A percentile compares a stretch with the other conserved stretches of the same genome.
Conservation (phyloP, 2,888 invertebrate genomes). For the Thecophora atra region DNA sequence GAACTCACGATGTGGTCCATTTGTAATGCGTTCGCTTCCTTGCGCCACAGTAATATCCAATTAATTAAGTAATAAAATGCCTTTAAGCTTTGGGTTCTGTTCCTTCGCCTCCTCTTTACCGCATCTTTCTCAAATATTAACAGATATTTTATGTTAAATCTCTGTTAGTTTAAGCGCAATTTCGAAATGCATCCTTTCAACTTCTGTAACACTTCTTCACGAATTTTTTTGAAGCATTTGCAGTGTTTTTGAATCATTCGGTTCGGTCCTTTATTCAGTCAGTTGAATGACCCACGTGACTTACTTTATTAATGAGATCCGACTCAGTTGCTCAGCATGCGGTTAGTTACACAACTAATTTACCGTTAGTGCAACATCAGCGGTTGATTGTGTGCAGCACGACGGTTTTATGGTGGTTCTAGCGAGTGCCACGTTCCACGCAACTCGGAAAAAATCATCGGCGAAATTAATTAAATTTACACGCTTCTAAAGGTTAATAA, state of each 20-base stretch:
- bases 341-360: conserved; percentile 12
- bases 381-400: neutral
- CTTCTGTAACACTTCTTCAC: too few species aligned
- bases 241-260: too few species aligned
- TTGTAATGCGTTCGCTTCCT: neutral
- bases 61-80: conserved; percentile 4
- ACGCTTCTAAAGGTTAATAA: neutral
- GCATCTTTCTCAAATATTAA: too few species aligned
- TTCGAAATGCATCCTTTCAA: too few species aligned
- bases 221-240: too few species aligned
- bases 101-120: neutral
- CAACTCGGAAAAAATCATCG: neutral
- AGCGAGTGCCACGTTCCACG: neutral
- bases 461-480: conserved; percentile 8
- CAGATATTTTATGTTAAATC: too few species aligned
- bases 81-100: neutral
- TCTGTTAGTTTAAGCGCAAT: too few species aligned
- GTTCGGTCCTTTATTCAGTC: too few species aligned
- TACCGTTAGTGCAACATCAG: neutral
- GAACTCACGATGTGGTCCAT: neutral
- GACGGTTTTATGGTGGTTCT: neutral
- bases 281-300: too few species aligned
- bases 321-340: neutral
- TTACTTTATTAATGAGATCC: too few species aligned
- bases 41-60: neutral